Conservation (phyloP, 2,888 invertebrate genomes). For the Sericinus montela region DNA sequence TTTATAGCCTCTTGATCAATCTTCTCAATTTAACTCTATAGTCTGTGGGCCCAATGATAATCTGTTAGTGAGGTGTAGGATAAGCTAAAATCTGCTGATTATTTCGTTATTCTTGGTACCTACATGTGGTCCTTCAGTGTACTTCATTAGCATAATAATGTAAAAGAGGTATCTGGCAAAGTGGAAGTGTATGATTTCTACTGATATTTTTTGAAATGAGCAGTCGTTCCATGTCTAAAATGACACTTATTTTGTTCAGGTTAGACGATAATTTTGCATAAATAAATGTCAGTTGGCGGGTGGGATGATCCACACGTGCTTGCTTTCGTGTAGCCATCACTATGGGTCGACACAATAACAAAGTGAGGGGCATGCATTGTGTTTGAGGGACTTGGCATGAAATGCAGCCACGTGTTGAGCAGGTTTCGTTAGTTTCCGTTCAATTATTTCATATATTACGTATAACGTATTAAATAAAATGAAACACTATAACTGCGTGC, state of each 20-base stretch:
- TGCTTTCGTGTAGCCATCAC: slow-evolving; percentile 52
- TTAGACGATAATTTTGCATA: slow-evolving; percentile 34
- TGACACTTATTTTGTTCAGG: slow-evolving; percentile 27
- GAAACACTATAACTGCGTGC: slow-evolving; percentile 4
- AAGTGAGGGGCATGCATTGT: slow-evolving; percentile 64
- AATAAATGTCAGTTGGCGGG: slow-evolving; percentile 33
- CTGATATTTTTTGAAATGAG: slow-evolving; percentile 20
- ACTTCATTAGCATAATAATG: slow-evolving; percentile 26
- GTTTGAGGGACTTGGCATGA: slow-evolving; percentile 40
- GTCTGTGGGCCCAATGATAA: too few species aligned
- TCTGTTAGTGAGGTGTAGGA: too few species aligned
- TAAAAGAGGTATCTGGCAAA: slow-evolving; percentile 33
- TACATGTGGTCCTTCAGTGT: slow-evolving; percentile 30
- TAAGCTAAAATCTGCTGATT: slow-evolving; percentile 23
- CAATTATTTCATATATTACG: slow-evolving; percentile 26
- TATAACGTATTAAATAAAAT: slow-evolving; percentile 4
- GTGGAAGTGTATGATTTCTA: slow-evolving; percentile 26
- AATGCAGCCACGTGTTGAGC: slow-evolving; percentile 64
- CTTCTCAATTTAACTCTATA: too few species aligned
- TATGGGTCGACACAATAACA: slow-evolving; percentile 64
- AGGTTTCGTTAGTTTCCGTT: slow-evolving; percentile 58
- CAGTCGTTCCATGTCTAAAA: slow-evolving; percentile 20
- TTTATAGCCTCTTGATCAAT: too few species aligned
- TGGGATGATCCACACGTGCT: slow-evolving; percentile 55
- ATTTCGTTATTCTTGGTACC: slow-evolving; percentile 35